Evolutionary conservation across 2,113 vertebrate species (phyloP), one percentile per base, ranked within the genome.

Genomic region (Azemiops feae): DNA sequence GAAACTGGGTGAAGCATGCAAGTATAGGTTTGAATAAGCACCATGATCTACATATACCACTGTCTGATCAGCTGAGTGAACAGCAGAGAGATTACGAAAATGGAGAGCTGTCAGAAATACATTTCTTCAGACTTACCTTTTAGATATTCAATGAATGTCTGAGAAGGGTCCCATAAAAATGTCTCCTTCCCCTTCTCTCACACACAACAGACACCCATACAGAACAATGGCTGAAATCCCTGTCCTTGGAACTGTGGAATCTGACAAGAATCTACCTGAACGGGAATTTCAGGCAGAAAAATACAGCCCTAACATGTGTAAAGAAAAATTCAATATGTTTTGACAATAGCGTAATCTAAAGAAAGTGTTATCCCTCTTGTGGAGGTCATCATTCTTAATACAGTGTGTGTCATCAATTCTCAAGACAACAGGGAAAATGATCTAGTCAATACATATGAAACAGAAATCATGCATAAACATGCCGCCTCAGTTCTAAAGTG

Each of bases 391-490:
- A 98, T 98, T 99, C 98, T 99, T 99, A 99, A 99, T 99, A 99
- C 98, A 98, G 98, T 98, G 98, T 97, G 98, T 99, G 99, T 99
- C 99, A 99, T 99, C 98, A 99, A 99, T 99, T 99, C 98, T 99
- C 98, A 98, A 98, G 99, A 99, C 99, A 99, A 99, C 98, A 98
- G 98, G 98, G 98, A 98, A 98, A 99, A 98, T 98, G 98, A 99
- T 99, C 98, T 97, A 98, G 98, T 98, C 98, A 98, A 99, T 99
- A 99, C 99, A 99, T 99, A 99, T 99, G 98, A 99, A 99, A 99
- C 98, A 99, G 98, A 98, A 98, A 97, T 98, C 98, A 99, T 99
- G 99, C 98, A 99, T 99, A 99, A 99, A 99, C 99, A 99, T 99
- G 98, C 98, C 97, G 97, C 97, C 97, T 98, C 95, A 90, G 45